Conservation (phyloP, 1,140 invertebrate species). For the Littorina saxatilis region DNA sequence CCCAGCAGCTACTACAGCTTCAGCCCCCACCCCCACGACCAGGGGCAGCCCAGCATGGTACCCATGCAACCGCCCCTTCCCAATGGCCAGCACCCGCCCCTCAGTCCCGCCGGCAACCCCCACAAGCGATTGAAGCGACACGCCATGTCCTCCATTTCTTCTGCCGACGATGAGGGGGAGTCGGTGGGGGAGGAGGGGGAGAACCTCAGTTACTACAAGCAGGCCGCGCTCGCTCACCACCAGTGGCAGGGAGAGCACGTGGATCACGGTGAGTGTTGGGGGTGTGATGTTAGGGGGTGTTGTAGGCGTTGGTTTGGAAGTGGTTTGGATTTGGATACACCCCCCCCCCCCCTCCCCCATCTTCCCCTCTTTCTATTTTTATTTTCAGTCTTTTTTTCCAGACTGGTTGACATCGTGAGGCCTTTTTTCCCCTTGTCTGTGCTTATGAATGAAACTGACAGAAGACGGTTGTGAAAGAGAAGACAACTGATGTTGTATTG, state of each 20-base stretch:
- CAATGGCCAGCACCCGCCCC: constrained; percentile 62
- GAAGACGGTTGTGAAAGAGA: background rate
- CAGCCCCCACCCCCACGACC: constrained; percentile 77
- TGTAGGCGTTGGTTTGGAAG: background rate
- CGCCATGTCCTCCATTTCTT: constrained; percentile 77
- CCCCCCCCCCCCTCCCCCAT: background rate
- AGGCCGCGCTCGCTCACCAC: constrained; percentile 78
- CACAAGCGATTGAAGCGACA: constrained; percentile 79
- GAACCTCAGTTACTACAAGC: constrained; percentile 79
- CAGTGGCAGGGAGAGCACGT: constrained; percentile 79
- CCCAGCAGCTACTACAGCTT: constrained; percentile 91
- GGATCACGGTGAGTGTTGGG: constrained; percentile 61
- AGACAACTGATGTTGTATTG: background rate
- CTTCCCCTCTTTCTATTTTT: no score
- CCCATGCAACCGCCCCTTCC: constrained; percentile 67
- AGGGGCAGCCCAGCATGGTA: constrained; percentile 53
- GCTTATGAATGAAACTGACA: background rate
- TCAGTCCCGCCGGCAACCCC: constrained; percentile 69
- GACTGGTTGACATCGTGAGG: background rate
- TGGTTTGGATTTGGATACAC: background rate
- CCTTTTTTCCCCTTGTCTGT: background rate
- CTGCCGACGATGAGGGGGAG: constrained; percentile 79
- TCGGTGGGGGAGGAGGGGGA: constrained; percentile 69
- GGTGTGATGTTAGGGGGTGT: background rate
- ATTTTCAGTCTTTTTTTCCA: background rate